Evolutionary conservation across 1,140 invertebrate genomes (phyloP), one percentile per base, ranked within the genome.

Genomic region (Drosophila repletoides): DNA sequence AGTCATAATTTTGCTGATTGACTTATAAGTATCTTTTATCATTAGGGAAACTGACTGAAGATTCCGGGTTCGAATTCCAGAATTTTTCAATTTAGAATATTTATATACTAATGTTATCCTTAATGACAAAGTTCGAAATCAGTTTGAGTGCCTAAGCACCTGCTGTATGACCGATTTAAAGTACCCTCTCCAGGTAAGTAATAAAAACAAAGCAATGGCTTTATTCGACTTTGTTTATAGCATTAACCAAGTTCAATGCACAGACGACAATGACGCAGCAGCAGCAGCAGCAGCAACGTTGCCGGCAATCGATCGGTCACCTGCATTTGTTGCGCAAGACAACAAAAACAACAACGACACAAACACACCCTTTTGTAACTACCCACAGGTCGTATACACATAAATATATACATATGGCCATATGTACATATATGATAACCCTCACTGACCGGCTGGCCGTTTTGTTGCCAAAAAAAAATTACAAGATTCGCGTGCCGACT

Each of bases 241-340:
- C 21, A 41, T 41, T 41, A 22, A n/a, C 38, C 74, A 77, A 70
- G 75, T 79, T 79, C 75, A 79, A 79, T 79, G 75, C 70, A 65
- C 75, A 79, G 70, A 53, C 49, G 49, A 36, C 34, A 53, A 58
- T 79, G 75, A 79, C 75, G 76, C 52, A 67, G 45, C 70, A 69
- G 61, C 40, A 36, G n/a, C n/a, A n/a, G n/a, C n/a, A n/a, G n/a
- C n/a, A n/a, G n/a, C n/a, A 52, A 38, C 36, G 48, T 38, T 40
- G 48, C 51, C 43, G 66, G 34, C 49, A 59, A 68, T 68, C 68
- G 72, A 76, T 72, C 69, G 48, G 29, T 29, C 43, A 26, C n/a
- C 33, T 79, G 63, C 69, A 69, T 73, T 73, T 61, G 15, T 79
- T 77, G 65, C 65, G 70, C 70, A 77, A 77, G 28, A 58, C 26